A percentile compares a stretch with the other conserved stretches of the same genome.
phyloP scores from a whole-genome alignment of 1,140 invertebrate species.

The Bombus affinis region DNA sequence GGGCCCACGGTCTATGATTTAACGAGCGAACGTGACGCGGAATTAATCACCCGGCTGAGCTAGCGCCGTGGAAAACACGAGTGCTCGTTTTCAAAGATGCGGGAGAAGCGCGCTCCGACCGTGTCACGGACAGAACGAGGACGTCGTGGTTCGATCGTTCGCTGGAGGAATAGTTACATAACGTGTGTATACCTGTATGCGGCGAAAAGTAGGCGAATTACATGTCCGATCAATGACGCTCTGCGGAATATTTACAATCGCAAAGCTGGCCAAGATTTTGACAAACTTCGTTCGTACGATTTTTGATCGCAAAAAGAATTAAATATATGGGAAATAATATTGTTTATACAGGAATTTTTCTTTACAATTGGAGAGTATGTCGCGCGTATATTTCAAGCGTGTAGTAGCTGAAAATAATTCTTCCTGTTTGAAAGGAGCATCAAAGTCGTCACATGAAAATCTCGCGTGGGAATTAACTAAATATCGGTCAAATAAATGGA shows the following conservation, averaged over 20 bases:
- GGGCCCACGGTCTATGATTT: constrained; percentile 64
- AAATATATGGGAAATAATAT: no score
- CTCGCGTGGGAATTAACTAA: no score
- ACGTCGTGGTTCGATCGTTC: constrained; percentile 14
- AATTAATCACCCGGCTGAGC: constrained; percentile 43
- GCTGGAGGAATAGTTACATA: not conserved
- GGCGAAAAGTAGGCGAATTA: not conserved
- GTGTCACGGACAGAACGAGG: constrained; percentile 2
- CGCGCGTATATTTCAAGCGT: no score
- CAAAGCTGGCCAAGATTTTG: not conserved
- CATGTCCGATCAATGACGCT: not conserved
- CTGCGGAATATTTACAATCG: not conserved
- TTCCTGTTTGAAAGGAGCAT: no score
- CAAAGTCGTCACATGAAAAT: no score
- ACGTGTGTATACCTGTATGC: not conserved
- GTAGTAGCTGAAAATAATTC: no score
- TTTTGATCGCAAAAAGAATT: not conserved
- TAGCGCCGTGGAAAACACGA: not conserved
- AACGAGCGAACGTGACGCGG: constrained; percentile 53
- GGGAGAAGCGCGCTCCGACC: no score
- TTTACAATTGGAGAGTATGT: no score
- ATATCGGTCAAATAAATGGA: no score
- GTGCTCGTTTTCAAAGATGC: constrained; percentile 13
- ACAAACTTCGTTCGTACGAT: not conserved
- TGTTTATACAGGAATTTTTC: no score